Base-by-base conservation (phyloP, 2,888 invertebrate genomes). In the Magallana nippona region DNA sequence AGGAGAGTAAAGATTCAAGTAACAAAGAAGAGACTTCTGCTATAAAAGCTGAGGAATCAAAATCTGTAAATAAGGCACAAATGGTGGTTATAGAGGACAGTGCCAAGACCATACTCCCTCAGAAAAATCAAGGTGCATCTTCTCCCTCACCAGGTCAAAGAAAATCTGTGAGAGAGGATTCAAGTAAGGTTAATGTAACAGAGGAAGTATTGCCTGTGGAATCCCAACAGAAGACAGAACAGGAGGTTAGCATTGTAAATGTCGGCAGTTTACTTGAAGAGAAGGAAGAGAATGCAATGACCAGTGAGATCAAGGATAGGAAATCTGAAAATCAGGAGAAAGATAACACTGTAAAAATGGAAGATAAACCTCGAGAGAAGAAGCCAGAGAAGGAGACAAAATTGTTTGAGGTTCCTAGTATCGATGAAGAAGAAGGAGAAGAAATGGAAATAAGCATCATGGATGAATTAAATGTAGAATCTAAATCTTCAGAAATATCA, bases 361-460 rank as follows among this genome's bases (percentile, higher is more conserved):
- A 78, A 78, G 55, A 78, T 56, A 78, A 3, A 10, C 17, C 19
- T 19, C 17, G 1, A 15, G 44, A 78, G 44, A 19, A 19, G 11
- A 13, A 19, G 19, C 2, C 17, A 32, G 27, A 17, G 2, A 13
- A 56, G 1, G 56, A 78, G n/a, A 55, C 19, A 55, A 78, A 55
- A 78, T 55, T 78, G 10, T n/a, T 78, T 55, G 78, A 78, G 19
- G 78, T 55, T 55, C 17, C 11, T n/a, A 55, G 55, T 44, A 44
- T 44, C 8, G 5, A 44, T 44, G 44, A 44, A 2, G 55, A 56
- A 55, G 55, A 55, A 78, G 78, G 55, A n/a, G 55, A 78, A 13
- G 78, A 78, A 55, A 56, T 78, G 78, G 56, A 78, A 55, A 55
- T 78, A 55, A 56, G 55, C n/a, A 78, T 78, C n/a, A 56, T 78